A percentile compares a stretch with the other conserved stretches of the same genome.
phyloP scores from a whole-genome alignment of 1,140 invertebrate genomes.

The Leptopilina clavipes region DNA sequence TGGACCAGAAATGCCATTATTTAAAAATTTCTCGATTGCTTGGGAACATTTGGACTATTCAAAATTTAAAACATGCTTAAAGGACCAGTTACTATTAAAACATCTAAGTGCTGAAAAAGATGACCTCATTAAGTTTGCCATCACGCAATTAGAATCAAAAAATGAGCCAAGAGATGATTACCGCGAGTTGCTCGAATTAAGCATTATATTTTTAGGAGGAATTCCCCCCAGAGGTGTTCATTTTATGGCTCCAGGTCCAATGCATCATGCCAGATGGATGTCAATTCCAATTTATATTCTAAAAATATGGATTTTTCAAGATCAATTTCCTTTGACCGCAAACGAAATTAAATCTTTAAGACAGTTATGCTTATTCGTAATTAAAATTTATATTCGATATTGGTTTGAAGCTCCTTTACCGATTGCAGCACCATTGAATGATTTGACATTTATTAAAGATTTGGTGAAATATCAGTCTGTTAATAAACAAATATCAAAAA shows the following conservation, averaged over 20 bases:
- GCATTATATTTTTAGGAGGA: constrained; percentile 52
- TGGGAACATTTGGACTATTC: constrained; percentile 49
- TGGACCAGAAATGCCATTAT: constrained; percentile 54
- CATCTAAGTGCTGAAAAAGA: background rate
- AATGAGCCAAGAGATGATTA: constrained; percentile 52
- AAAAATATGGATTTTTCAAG: constrained; percentile 65
- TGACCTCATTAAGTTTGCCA: background rate
- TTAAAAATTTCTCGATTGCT: constrained; percentile 53
- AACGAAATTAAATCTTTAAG: background rate
- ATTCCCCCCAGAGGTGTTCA: constrained; percentile 38
- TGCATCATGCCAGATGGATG: constrained; percentile 68
- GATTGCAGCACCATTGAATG: background rate
- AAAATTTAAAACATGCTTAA: constrained; percentile 42
- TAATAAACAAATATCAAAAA: too few species aligned
- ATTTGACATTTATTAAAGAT: background rate
- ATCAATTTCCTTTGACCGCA: constrained; percentile 50
- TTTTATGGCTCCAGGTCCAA: constrained; percentile 56
- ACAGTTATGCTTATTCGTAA: background rate
- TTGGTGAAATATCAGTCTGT: background rate
- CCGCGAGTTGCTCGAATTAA: constrained; percentile 48
- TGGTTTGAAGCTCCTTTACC: constrained; percentile 4
- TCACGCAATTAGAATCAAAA: background rate
- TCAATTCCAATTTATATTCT: constrained; percentile 66
- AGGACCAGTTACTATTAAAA: background rate
- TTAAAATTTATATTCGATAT: background rate